Evolutionary conservation across 2,113 vertebrate genomes (phyloP).

Genomic region (Pongo abelii): DNA sequence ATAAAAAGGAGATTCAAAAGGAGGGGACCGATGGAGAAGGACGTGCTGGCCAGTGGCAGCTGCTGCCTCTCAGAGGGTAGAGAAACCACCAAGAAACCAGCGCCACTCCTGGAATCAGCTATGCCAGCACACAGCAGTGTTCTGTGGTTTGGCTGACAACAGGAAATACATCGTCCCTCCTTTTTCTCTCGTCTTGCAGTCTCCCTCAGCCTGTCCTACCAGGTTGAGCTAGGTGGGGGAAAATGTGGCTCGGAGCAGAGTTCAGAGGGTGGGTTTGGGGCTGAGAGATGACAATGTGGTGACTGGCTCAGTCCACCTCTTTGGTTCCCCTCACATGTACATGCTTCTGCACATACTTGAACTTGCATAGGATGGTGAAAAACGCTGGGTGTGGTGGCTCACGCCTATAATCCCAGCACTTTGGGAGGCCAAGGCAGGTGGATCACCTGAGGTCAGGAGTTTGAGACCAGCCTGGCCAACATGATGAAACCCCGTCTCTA

Average conservation of each 20-base stretch:
- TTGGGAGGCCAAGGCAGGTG: too few species aligned
- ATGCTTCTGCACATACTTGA: background rate
- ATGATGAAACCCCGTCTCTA: too few species aligned
- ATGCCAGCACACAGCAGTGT: background rate
- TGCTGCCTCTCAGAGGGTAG: background rate
- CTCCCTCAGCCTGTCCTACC: background rate
- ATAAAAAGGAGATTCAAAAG: too few species aligned
- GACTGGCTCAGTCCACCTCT: background rate
- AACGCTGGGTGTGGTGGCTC: too few species aligned
- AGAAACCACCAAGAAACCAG: too few species aligned
- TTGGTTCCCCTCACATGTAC: rapidly evolving
- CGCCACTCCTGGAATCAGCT: background rate
- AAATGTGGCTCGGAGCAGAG: background rate
- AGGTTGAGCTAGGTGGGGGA: background rate
- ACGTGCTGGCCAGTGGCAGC: background rate
- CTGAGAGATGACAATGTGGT: too few species aligned
- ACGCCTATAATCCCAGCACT: too few species aligned
- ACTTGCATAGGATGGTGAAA: too few species aligned
- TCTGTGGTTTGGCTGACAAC: background rate
- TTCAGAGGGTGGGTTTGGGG: background rate
- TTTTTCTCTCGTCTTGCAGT: too few species aligned
- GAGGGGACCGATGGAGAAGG: background rate
- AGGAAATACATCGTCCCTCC: background rate
- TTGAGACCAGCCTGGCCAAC: too few species aligned
- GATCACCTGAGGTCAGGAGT: too few species aligned